Conservation (phyloP, 2,113 vertebrate genomes). For the Aleadryas rufinucha region DNA sequence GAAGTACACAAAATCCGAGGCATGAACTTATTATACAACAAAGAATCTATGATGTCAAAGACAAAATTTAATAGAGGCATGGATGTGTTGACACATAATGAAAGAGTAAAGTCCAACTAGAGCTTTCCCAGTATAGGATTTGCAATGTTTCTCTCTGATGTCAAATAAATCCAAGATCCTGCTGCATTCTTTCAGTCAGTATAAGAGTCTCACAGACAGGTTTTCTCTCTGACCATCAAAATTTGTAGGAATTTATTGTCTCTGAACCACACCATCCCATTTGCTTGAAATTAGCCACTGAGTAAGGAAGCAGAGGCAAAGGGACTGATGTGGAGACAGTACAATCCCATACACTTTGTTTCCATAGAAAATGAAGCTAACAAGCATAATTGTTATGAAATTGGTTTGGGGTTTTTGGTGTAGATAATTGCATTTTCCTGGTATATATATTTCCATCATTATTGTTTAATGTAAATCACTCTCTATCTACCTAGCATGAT, state of each 20-base stretch:
- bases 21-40: background rate
- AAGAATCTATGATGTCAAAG: fast-evolving
- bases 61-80: background rate
- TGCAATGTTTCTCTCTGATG: background rate
- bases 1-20: background rate
- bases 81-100: background rate
- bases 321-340: background rate
- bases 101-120: background rate
- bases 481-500: background rate
- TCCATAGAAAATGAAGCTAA: background rate
- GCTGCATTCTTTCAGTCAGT: background rate
- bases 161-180: background rate
- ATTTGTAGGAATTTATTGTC: background rate
- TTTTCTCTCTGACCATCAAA: background rate
- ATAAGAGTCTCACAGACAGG: background rate
- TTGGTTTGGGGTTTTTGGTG: background rate
- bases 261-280: background rate
- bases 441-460: background rate
- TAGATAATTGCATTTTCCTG: background rate
- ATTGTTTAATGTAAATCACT: background rate
- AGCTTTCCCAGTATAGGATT: background rate
- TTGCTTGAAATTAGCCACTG: background rate
- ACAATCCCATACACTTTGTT: background rate
- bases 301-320: background rate
- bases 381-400: background rate